Percentiles rank a stretch among this genome's conserved stretches.
Evolutionary conservation across 1,140 invertebrate genomes (phyloP).

Genomic region (Marisa cornuarietis): DNA sequence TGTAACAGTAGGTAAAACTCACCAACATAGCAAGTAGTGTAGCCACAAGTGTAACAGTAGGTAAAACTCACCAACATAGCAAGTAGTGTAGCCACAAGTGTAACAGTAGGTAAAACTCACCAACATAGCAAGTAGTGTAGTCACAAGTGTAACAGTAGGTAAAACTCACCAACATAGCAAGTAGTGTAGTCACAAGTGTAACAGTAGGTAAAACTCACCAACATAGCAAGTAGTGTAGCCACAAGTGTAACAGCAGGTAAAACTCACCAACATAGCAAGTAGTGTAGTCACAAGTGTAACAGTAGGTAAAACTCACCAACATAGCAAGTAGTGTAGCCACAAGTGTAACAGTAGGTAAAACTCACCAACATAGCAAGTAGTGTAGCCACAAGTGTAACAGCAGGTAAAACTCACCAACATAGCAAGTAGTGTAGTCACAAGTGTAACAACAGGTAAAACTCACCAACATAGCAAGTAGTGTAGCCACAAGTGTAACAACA

Average conservation of each 20-base stretch:
- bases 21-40: background rate
- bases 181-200: conserved; percentile 80
- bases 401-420: conserved; percentile 67
- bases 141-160: background rate
- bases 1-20: conserved; percentile 75
- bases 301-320: conserved; percentile 68
- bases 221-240: background rate
- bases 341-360: conserved; percentile 12
- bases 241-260: background rate
- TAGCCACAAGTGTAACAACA: conserved; percentile 79
- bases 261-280: conserved; percentile 77
- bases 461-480: conserved; percentile 79
- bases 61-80: conserved; percentile 75
- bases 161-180: conserved; percentile 77
- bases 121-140: background rate
- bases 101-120: conserved; percentile 72
- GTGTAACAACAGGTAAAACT: conserved; percentile 39
- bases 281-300: conserved; percentile 82
- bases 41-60: background rate
- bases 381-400: conserved; percentile 81
- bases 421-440: background rate
- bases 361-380: conserved; percentile 77
- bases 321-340: background rate
- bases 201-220: conserved; percentile 69
- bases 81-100: conserved; percentile 79